Percentiles rank a stretch among this genome's conserved stretches.
phyloP scores from a whole-genome alignment of 2,797 vertebrate genomes.

The Myripristis jacobus region DNA sequence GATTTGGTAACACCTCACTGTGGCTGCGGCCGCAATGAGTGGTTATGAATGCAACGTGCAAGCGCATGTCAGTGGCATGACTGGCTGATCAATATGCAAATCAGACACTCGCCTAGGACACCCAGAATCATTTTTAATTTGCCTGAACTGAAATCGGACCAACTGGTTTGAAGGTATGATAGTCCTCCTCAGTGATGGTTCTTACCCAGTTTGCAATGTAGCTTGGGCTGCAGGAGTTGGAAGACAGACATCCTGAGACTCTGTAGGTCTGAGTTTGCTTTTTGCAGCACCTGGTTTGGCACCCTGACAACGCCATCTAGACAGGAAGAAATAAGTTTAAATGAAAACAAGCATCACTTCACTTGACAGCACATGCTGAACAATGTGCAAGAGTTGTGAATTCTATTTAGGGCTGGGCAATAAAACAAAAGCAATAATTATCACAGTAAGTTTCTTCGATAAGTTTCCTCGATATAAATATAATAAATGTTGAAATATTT shows the following conservation, averaged over 20 bases:
- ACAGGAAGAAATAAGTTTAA: slow-evolving; percentile 37
- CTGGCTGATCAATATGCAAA: no score
- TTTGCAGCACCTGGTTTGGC: slow-evolving; percentile 75
- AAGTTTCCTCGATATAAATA: no score
- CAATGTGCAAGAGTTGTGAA: no score
- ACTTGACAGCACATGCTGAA: background rate
- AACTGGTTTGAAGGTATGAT: background rate
- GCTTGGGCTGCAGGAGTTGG: slow-evolving; percentile 84
- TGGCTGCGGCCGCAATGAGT: no score
- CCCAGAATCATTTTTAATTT: background rate
- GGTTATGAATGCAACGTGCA: no score
- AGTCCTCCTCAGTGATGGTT: background rate
- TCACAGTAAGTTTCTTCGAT: no score
- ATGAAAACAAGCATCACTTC: background rate
- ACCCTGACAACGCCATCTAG: slow-evolving; percentile 65
- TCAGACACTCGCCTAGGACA: background rate
- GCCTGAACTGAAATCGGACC: background rate
- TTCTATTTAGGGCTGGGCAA: no score
- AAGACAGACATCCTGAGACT: slow-evolving; percentile 85
- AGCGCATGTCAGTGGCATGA: no score
- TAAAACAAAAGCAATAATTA: no score
- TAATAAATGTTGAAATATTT: no score
- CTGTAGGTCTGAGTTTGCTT: slow-evolving; percentile 82
- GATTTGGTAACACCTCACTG: no score
- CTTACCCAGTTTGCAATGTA: slow-evolving; percentile 90